Evolutionary conservation across 1,140 invertebrate genomes (phyloP).

Genomic region (Aphis gossypii): DNA sequence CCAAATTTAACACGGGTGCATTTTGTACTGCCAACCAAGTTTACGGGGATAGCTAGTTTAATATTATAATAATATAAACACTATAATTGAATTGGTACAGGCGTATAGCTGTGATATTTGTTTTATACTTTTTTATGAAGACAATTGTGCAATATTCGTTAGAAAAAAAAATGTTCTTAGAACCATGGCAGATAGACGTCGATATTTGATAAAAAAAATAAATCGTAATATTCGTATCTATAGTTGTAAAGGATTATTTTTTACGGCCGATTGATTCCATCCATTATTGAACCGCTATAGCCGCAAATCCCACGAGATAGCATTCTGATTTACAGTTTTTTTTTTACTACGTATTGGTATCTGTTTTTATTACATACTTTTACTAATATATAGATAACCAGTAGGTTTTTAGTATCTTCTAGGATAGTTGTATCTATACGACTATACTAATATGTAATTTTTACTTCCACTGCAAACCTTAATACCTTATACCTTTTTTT

Average conservation of each 20-base stretch:
- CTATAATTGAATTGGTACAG: not conserved
- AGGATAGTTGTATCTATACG: not conserved
- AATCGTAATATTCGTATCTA: not conserved
- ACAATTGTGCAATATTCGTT: not conserved
- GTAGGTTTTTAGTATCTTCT: too few species aligned
- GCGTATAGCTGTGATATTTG: not conserved
- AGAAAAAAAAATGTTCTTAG: not conserved
- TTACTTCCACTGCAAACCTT: not conserved
- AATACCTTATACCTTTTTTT: not conserved
- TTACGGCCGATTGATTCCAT: not conserved
- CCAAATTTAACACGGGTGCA: too few species aligned
- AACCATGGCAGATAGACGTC: not conserved
- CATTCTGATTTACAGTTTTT: not conserved
- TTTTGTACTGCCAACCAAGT: too few species aligned
- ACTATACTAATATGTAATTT: not conserved
- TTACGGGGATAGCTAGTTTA: too few species aligned
- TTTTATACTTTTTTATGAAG: not conserved
- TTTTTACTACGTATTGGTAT: not conserved
- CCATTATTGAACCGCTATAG: not conserved
- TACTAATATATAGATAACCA: too few species aligned
- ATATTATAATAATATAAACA: too few species aligned
- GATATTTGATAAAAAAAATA: not conserved
- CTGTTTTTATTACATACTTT: too few species aligned
- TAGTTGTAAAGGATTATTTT: not conserved
- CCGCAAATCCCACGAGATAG: not conserved